Percentiles rank a stretch among this genome's conserved stretches.
Conservation (phyloP, 1,140 invertebrate genomes). For the Halictus rubicundus region DNA sequence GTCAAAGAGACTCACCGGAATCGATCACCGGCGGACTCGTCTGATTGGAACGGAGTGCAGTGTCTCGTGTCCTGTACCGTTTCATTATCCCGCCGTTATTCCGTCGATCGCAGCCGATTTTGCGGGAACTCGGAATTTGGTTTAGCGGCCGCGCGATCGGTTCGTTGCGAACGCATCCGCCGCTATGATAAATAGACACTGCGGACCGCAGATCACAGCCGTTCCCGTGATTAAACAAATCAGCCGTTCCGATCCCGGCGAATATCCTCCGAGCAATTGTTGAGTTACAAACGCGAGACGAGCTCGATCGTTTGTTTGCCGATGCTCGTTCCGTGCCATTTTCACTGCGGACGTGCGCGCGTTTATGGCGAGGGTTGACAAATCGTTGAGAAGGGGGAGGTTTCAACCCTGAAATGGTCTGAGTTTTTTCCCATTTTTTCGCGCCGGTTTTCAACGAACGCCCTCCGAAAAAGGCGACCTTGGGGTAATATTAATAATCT, state of each 20-base stretch:
- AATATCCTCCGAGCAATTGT: background rate
- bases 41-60: background rate
- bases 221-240: slow-evolving; percentile 17
- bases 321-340: background rate
- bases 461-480: too few species aligned
- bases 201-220: slow-evolving; percentile 10
- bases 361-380: too few species aligned
- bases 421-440: too few species aligned
- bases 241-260: background rate
- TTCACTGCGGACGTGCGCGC: too few species aligned
- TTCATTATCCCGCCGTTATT: background rate
- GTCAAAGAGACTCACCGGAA: background rate
- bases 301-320: background rate
- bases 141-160: background rate
- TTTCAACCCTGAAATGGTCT: too few species aligned
- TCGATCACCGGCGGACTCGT: background rate
- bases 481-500: too few species aligned
- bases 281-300: background rate
- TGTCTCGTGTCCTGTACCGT: background rate
- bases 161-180: background rate
- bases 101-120: background rate
- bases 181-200: slow-evolving; percentile 26
- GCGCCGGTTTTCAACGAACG: too few species aligned
- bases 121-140: background rate
- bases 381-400: too few species aligned